These are phyloP conservation scores for Azorinus chamasolen DNA, from an alignment of 2,888 invertebrate species.

Conservation along the genomic window DNA sequence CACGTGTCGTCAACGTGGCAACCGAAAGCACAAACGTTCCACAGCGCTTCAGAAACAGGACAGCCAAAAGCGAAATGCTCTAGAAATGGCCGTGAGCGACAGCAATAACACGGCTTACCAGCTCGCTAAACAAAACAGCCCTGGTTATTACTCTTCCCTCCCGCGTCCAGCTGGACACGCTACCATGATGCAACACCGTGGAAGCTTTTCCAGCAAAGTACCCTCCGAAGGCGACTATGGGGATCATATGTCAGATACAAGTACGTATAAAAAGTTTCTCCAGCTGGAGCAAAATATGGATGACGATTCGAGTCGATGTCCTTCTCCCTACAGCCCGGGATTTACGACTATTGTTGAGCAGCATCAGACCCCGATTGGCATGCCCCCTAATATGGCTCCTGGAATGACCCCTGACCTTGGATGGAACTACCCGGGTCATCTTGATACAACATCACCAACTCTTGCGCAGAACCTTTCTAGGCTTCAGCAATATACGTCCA, in stretches of 20 bases:
- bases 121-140: constrained; percentile 64
- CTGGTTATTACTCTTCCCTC: constrained; percentile 64
- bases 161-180: constrained; percentile 62
- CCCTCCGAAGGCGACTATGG: constrained; percentile 63
- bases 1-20: constrained; percentile 71
- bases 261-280: constrained; percentile 71
- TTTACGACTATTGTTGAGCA: constrained; percentile 64
- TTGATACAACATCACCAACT: constrained; percentile 34
- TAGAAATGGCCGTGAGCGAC: constrained; percentile 71
- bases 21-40: constrained; percentile 61
- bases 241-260: constrained; percentile 71
- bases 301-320: constrained; percentile 66
- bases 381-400: constrained; percentile 7
- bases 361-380: constrained; percentile 55
- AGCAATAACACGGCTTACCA: constrained; percentile 64
- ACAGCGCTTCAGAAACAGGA: constrained; percentile 54
- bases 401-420: constrained; percentile 45
- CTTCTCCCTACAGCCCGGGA: constrained; percentile 62
- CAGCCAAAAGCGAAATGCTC: constrained; percentile 63
- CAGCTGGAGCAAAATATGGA: constrained; percentile 70
- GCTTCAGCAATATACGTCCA: constrained; percentile 50
- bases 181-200: constrained; percentile 64
- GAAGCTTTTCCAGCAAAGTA: constrained; percentile 65
- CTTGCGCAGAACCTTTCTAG: constrained; percentile 63
- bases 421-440: constrained; percentile 42